phyloP scores from a whole-genome alignment of 2,113 vertebrate species.

The Triplophysa rosa region DNA sequence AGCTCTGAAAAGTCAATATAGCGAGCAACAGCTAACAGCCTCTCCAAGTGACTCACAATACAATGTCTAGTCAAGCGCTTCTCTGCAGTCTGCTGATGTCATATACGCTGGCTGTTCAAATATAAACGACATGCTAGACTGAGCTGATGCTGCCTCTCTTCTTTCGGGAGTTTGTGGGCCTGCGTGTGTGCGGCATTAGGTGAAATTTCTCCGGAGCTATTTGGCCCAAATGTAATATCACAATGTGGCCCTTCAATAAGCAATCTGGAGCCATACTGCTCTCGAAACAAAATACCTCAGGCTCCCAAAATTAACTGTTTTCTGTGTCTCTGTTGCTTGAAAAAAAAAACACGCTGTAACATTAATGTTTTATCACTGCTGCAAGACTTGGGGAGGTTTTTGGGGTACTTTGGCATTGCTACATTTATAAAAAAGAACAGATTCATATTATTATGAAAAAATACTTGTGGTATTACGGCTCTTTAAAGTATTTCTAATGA shows the following conservation, averaged over 20 bases:
- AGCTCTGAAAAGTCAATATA: conserved; percentile 58
- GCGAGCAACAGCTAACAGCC: conserved; percentile 46
- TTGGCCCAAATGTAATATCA: conserved; percentile 25
- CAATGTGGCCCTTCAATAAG: conserved; percentile 20
- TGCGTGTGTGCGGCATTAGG: background rate
- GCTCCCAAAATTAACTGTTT: conserved; percentile 4
- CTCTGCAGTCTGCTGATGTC: conserved; percentile 35
- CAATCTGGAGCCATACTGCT: conserved; percentile 17
- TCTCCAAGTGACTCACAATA: conserved; percentile 54
- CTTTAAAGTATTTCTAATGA: no score
- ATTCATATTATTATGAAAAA: no score
- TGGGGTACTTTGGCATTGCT: no score
- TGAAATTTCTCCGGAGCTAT: conserved; percentile 28
- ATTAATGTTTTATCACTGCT: no score
- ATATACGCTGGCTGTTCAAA: conserved; percentile 39
- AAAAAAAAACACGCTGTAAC: conserved; percentile 23
- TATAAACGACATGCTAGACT: conserved; percentile 39
- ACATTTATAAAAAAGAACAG: no score
- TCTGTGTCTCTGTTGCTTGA: background rate
- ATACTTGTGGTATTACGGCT: no score
- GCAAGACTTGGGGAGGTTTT: no score
- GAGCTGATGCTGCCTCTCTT: conserved; percentile 32
- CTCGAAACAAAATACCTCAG: background rate
- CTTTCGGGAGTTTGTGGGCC: background rate
- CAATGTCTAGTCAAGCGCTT: conserved; percentile 22